Percentiles rank a stretch among this genome's conserved stretches.
These are phyloP conservation scores for Nomada fucata DNA, from an alignment of 2,888 invertebrate species.

Conservation along the genomic window DNA sequence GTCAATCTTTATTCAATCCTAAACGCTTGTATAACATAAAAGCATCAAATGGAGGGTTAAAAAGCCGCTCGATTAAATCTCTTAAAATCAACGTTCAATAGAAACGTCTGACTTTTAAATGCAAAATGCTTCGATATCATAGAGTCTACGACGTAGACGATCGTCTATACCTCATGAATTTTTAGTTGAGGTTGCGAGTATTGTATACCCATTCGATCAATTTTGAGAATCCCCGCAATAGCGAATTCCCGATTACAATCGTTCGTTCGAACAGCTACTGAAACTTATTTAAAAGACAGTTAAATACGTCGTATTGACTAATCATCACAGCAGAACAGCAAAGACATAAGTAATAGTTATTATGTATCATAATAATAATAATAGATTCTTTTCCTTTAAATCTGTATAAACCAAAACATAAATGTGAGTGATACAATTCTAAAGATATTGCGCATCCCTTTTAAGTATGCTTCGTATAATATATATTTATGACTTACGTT, in stretches of 20 bases:
- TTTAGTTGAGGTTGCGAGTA: conserved; percentile 1
- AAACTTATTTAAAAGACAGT: conserved; percentile 32
- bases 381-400: conserved; percentile 38
- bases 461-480: conserved; percentile 34
- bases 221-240: conserved; percentile 48
- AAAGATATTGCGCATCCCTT: conserved; percentile 65
- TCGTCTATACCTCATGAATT: conserved; percentile 1
- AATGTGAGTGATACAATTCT: conserved; percentile 43
- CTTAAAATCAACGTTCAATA: neutral
- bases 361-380: conserved; percentile 17
- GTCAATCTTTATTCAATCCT: conserved; percentile 17
- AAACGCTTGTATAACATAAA: conserved; percentile 40
- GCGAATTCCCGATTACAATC: conserved; percentile 41
- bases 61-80: conserved; percentile 14
- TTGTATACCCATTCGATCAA: conserved; percentile 10
- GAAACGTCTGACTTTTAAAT: conserved; percentile 14
- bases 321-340: conserved; percentile 60
- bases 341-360: conserved; percentile 32
- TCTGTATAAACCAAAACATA: conserved; percentile 47
- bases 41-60: conserved; percentile 26
- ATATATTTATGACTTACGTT: conserved; percentile 41
- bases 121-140: conserved; percentile 50
- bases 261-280: conserved; percentile 21
- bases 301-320: conserved; percentile 51
- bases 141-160: conserved; percentile 11